Conservation (phyloP, 2,888 invertebrate species). For the Noctua janthe region DNA sequence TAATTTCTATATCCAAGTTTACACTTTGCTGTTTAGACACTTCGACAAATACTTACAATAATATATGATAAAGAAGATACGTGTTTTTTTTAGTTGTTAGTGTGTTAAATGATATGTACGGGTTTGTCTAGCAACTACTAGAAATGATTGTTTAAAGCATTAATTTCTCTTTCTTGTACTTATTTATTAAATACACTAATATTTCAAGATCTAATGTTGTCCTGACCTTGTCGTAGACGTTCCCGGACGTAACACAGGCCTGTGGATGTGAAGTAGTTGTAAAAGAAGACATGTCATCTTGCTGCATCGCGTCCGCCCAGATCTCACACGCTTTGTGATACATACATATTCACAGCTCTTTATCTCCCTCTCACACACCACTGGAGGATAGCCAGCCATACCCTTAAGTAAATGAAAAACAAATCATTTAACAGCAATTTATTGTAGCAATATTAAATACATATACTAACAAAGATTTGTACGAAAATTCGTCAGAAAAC, state of each 20-base stretch:
- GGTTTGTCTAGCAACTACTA: neutral
- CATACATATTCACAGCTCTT: neutral
- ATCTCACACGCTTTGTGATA: conserved; percentile 2
- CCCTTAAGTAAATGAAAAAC: conserved; percentile 41
- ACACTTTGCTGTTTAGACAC: neutral
- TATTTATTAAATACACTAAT: neutral
- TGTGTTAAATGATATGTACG: neutral
- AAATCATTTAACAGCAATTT: conserved; percentile 51
- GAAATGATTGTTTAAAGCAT: neutral
- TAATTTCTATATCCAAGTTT: too few species aligned
- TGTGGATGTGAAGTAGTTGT: neutral
- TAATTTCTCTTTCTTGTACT: neutral
- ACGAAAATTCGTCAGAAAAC: conserved; percentile 37
- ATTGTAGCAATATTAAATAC: conserved; percentile 47
- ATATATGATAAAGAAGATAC: too few species aligned
- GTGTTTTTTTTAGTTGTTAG: neutral
- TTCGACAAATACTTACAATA: neutral
- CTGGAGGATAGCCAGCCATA: conserved; percentile 10
- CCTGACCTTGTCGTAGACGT: neutral
- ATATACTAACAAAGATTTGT: conserved; percentile 52
- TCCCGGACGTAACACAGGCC: neutral
- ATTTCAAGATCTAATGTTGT: neutral
- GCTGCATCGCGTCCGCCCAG: conserved; percentile 3
- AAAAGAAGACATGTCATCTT: conserved; percentile 21
- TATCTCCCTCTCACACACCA: conserved; percentile 2